These are phyloP conservation scores for Scaptodrosophila latifasciaeformis DNA, from an alignment of 2,888 invertebrate species.

Conservation along the genomic window DNA sequence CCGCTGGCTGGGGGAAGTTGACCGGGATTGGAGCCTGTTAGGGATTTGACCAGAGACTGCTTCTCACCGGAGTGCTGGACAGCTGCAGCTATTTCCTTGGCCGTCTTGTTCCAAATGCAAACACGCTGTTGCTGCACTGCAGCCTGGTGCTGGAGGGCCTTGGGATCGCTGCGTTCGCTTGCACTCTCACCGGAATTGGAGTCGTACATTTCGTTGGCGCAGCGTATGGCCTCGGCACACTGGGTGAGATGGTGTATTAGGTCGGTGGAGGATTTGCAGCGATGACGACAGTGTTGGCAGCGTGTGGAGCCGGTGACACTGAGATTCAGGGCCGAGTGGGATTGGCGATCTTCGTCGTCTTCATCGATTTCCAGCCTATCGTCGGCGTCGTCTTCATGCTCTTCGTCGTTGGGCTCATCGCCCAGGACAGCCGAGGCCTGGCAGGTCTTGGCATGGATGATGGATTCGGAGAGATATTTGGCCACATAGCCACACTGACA, in stretches of 20 bases:
- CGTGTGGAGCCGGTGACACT: conserved; percentile 81
- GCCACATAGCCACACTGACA: conserved; percentile 85
- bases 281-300: conserved; percentile 89
- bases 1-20: conserved; percentile 19
- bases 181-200: conserved; percentile 74
- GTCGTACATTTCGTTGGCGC: conserved; percentile 73
- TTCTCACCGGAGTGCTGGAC: conserved; percentile 41
- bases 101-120: conserved; percentile 87
- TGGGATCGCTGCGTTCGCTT: conserved; percentile 68
- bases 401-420: conserved; percentile 54
- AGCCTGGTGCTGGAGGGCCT: conserved; percentile 73
- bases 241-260: conserved; percentile 84
- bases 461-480: conserved; percentile 87
- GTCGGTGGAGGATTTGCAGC: conserved; percentile 90
- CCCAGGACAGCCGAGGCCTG: conserved; percentile 70
- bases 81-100: conserved; percentile 62
- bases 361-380: conserved; percentile 70
- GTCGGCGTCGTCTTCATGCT: conserved; percentile 66
- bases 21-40: conserved; percentile 16
- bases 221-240: conserved; percentile 78
- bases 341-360: conserved; percentile 72
- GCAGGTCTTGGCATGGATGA: conserved; percentile 85
- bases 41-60: conserved; percentile 38
- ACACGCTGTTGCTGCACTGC: conserved; percentile 81
- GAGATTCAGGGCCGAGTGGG: conserved; percentile 75